Percentiles rank a stretch among this genome's conserved stretches.
Conservation (phyloP, 2,113 vertebrate species). For the Paedocypris sp. region DNA sequence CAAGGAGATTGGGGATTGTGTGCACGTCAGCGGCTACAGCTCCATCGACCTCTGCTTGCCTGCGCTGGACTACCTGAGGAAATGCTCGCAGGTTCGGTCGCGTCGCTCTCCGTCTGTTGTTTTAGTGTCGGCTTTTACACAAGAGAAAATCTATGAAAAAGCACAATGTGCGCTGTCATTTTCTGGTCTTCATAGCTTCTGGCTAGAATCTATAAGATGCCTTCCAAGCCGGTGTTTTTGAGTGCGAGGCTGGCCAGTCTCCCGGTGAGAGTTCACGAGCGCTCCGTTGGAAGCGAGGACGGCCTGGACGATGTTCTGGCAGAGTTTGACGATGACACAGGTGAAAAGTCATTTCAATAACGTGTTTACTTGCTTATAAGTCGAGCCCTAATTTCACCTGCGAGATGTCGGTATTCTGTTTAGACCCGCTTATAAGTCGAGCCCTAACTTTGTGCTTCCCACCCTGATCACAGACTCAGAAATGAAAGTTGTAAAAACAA, state of each 20-base stretch:
- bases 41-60: conserved; percentile 94
- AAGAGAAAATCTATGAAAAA: too few species aligned
- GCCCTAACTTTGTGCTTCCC: too few species aligned
- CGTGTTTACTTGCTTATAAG: too few species aligned
- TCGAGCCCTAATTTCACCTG: too few species aligned
- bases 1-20: conserved; percentile 83
- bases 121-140: too few species aligned
- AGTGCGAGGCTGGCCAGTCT: conserved; percentile 76
- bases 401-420: too few species aligned
- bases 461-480: too few species aligned
- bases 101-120: too few species aligned
- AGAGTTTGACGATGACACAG: conserved; percentile 90
- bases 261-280: conserved; percentile 72
- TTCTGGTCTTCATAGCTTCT: conserved; percentile 67
- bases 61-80: conserved; percentile 85
- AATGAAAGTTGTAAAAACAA: too few species aligned
- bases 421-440: too few species aligned
- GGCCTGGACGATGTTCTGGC: conserved; percentile 80
- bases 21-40: conserved; percentile 62
- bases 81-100: conserved; percentile 97
- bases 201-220: conserved; percentile 97
- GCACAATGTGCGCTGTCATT: neutral
- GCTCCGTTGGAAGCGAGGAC: conserved; percentile 80
- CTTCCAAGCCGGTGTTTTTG: conserved; percentile 85
- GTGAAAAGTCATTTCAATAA: too few species aligned